These are phyloP conservation scores for Xiphophorus couchianus DNA, from an alignment of 2,113 vertebrate species.

Conservation along the genomic window DNA sequence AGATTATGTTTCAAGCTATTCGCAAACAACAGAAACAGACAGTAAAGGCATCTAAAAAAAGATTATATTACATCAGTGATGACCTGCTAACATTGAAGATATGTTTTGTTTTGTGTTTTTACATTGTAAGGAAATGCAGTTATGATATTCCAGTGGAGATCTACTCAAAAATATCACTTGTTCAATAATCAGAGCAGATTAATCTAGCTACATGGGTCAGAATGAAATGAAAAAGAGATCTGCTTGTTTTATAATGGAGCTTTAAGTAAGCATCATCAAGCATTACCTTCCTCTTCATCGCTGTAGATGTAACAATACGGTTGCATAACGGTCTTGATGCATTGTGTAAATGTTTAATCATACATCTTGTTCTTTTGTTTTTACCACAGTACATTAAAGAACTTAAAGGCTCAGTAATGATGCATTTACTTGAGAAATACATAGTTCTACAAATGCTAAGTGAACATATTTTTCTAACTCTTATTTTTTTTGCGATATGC, in stretches of 20 bases:
- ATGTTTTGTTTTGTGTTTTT: not conserved
- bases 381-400: slow-evolving; percentile 10
- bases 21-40: not conserved
- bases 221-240: not conserved
- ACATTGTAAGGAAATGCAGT: not conserved
- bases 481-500: not conserved
- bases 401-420: slow-evolving; percentile 15
- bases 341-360: slow-evolving; percentile 1
- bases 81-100: not conserved
- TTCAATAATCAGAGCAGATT: not conserved
- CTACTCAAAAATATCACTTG: not conserved
- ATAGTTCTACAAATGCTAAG: slow-evolving; percentile 6
- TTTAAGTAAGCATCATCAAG: not conserved
- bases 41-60: not conserved
- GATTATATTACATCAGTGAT: not conserved
- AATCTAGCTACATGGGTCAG: not conserved
- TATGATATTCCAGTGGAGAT: not conserved
- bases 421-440: slow-evolving; percentile 2
- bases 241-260: not conserved
- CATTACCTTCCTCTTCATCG: not conserved
- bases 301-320: not conserved
- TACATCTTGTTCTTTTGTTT: not conserved
- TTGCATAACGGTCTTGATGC: not conserved
- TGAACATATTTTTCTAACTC: not conserved
- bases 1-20: slow-evolving; percentile 5